These are phyloP conservation scores for Argopecten irradians DNA, from an alignment of 1,140 invertebrate genomes.

Conservation along the genomic window DNA sequence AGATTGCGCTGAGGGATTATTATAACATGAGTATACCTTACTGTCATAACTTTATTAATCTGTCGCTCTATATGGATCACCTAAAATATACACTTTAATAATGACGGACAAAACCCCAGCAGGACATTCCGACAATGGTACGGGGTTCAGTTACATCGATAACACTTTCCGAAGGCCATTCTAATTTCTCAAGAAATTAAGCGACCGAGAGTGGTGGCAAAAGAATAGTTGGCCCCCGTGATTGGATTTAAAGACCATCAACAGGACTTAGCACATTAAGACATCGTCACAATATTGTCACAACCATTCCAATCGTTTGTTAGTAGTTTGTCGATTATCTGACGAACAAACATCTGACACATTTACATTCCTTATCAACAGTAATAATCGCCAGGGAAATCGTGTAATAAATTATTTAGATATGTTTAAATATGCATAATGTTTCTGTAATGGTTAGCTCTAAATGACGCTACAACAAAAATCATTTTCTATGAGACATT, in stretches of 20 bases:
- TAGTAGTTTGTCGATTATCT: background rate
- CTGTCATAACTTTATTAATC: no score
- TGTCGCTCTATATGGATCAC: no score
- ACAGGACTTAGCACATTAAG: background rate
- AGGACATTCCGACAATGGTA: background rate
- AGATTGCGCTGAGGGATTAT: no score
- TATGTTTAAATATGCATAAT: background rate
- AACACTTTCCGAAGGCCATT: background rate
- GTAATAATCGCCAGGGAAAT: background rate
- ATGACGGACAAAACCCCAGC: background rate
- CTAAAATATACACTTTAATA: no score
- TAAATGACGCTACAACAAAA: no score
- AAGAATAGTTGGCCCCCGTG: background rate
- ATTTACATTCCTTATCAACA: background rate
- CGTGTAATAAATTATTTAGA: background rate
- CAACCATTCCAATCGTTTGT: background rate
- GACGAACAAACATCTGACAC: background rate
- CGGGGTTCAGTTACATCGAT: background rate
- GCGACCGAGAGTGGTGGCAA: background rate
- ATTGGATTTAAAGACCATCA: background rate
- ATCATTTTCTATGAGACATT: no score
- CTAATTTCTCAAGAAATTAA: background rate
- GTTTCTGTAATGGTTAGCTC: background rate
- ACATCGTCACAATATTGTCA: background rate
- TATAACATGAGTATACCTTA: no score